Evolutionary conservation across 2,888 invertebrate genomes (phyloP).

Genomic region (Neria commutata): DNA sequence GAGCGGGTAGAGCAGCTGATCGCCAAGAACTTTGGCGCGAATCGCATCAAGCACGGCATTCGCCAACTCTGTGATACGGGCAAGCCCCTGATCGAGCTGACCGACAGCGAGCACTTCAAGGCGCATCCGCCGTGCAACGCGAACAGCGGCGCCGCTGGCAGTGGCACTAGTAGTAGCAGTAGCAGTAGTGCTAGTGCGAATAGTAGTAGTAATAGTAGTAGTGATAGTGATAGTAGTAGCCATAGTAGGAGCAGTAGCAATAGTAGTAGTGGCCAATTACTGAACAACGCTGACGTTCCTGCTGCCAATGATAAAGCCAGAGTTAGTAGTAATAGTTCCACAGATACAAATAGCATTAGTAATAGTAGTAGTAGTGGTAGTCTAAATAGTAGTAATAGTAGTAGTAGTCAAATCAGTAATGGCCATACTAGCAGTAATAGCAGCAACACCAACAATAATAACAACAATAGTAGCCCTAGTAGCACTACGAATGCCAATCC

Average conservation of each 20-base stretch:
- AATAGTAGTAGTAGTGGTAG: constrained; percentile 34
- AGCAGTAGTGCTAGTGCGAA: constrained; percentile 31
- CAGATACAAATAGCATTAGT: constrained; percentile 33
- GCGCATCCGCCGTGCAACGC: constrained; percentile 61
- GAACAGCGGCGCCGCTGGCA: constrained; percentile 42
- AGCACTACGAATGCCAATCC: constrained; percentile 13
- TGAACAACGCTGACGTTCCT: constrained; percentile 49
- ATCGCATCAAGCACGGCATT: constrained; percentile 62
- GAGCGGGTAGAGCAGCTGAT: constrained; percentile 65
- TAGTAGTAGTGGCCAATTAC: constrained; percentile 42
- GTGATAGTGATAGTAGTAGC: constrained; percentile 32
- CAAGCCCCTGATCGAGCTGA: constrained; percentile 59
- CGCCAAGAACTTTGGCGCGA: constrained; percentile 63
- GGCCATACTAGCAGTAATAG: constrained; percentile 33
- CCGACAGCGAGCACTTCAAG: constrained; percentile 61
- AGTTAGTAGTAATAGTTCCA: constrained; percentile 34
- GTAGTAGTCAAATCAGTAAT: constrained; percentile 38
- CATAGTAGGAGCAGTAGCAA: constrained; percentile 36
- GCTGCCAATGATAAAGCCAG: constrained; percentile 43
- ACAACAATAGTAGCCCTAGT: constrained; percentile 22
- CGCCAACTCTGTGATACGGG: constrained; percentile 63
- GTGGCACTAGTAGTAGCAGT: constrained; percentile 33
- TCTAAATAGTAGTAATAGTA: constrained; percentile 42
- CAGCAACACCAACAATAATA: constrained; percentile 30
- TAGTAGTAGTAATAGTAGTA: constrained; percentile 38